phyloP scores from a whole-genome alignment of 2,888 invertebrate species.

The Calameuta filiformis region DNA sequence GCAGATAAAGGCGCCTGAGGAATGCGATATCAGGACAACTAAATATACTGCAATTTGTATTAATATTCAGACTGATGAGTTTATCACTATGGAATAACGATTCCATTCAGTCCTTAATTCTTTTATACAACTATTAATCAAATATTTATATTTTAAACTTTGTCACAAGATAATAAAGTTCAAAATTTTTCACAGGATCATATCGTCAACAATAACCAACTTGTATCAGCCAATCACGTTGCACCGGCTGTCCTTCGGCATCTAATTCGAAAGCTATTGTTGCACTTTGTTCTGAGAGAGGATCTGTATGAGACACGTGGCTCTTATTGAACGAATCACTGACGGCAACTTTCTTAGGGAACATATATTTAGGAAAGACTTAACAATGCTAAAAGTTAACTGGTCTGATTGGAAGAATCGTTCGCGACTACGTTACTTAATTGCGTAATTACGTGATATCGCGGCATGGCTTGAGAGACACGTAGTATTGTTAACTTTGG shows the following conservation, averaged over 20 bases:
- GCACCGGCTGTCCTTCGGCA: constrained; percentile 38
- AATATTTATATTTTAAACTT: not conserved
- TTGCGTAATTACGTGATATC: constrained; percentile 18
- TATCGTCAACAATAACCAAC: not conserved
- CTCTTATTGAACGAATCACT: not conserved
- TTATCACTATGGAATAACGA: not conserved
- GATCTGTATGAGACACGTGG: not conserved
- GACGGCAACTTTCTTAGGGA: not conserved
- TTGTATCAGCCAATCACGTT: constrained; percentile 38
- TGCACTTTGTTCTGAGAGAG: constrained; percentile 6
- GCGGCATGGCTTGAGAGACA: constrained; percentile 35
- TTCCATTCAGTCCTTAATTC: not conserved
- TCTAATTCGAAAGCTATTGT: constrained; percentile 1
- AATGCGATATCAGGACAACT: not conserved
- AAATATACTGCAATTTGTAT: not conserved
- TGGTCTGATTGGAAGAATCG: not conserved
- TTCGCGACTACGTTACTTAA: not conserved
- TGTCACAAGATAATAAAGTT: not conserved
- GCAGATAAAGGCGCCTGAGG: not conserved
- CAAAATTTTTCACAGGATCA: not conserved
- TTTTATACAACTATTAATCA: not conserved
- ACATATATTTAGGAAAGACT: not conserved
- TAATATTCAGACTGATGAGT: not conserved
- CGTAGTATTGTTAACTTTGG: constrained; percentile 32
- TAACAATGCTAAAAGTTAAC: not conserved